Evolutionary conservation across 2,888 invertebrate genomes (phyloP).

Genomic region (Pediacus dermestoides): DNA sequence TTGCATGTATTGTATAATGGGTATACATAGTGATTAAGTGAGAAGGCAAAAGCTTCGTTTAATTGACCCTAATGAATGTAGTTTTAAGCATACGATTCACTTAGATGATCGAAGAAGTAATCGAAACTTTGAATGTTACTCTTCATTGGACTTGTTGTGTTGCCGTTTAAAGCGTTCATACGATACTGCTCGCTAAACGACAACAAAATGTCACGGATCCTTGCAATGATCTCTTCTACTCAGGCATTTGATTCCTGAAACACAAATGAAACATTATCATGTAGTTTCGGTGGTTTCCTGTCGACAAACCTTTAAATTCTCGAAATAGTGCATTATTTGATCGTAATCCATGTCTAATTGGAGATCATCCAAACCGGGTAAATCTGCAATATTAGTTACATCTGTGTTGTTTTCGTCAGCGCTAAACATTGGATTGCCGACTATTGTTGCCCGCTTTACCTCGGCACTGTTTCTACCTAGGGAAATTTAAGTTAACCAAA

Average conservation of each 20-base stretch:
- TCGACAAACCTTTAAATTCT: slow-evolving; percentile 85
- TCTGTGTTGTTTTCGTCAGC: slow-evolving; percentile 38
- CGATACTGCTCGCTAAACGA: slow-evolving; percentile 68
- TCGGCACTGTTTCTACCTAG: slow-evolving; percentile 55
- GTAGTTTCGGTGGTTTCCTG: background rate
- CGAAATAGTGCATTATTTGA: slow-evolving; percentile 97
- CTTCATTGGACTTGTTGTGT: slow-evolving; percentile 45
- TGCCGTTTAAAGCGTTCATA: slow-evolving; percentile 49
- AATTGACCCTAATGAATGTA: slow-evolving; percentile 29
- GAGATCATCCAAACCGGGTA: slow-evolving; percentile 74
- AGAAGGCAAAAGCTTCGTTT: slow-evolving; percentile 25
- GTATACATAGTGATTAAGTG: slow-evolving; percentile 30
- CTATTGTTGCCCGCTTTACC: slow-evolving; percentile 80
- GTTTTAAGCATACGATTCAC: slow-evolving; percentile 61
- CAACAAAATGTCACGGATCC: slow-evolving; percentile 74
- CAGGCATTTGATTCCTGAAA: slow-evolving; percentile 84
- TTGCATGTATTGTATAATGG: slow-evolving; percentile 29
- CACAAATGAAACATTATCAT: background rate
- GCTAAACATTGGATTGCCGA: slow-evolving; percentile 87
- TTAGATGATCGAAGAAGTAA: slow-evolving; percentile 62
- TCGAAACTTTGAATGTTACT: slow-evolving; percentile 56
- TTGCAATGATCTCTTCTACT: slow-evolving; percentile 84
- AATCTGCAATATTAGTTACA: slow-evolving; percentile 50
- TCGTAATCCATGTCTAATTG: slow-evolving; percentile 90
- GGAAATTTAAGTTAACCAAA: too few species aligned